Base-by-base conservation (phyloP, 2,797 vertebrate genomes). In the Eutrigla gurnardus region DNA sequence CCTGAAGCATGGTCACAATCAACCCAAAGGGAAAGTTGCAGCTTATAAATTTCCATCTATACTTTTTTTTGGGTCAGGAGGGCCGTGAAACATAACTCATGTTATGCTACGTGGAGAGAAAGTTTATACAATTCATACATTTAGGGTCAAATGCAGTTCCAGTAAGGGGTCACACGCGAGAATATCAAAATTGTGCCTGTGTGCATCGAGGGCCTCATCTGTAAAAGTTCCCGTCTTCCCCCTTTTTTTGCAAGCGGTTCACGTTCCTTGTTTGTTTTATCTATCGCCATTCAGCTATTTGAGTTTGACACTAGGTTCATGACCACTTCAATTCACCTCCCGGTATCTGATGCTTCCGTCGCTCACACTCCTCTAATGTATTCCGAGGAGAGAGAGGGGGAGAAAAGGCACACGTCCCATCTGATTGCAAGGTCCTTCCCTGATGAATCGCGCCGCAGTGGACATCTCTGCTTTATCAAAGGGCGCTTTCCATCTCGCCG, bases 281-380 rank as follows among this genome's bases (percentile, higher is more conserved):
- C 91, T 92, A 81, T 90, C 74, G 81, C 87, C 87, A 85, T 93
- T 92, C 90, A 89, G 91, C 89, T 86, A 89, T 92, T 93, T 88
- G 89, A 90, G 84, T 90, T 89, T 91, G 91, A 93, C 92, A 90
- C 82, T 50, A 73, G 91, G 92, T 92, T 93, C 91, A 91, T 87
- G 91, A 93, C 90, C 89, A 89, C 90, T 92, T 89, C 91, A 91
- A 82, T 92, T 93, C 90, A 88, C 87, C 88, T 91, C 89, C 66
- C 39, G 69, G 71, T 93, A 93, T 92, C 91, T 92, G 91, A 93
- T 88, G 88, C 89, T 90, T 90, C 88, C 53, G 85, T 90, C 85
- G 81, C 88, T 91, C 90, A 90, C 80, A 59, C 82, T 86, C 74
- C 78, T 65, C 67, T 94, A 93, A 94, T 93, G 80, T 91, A 94